Conservation (phyloP, 2,113 vertebrate genomes). For the Pseudopipra pipra region DNA sequence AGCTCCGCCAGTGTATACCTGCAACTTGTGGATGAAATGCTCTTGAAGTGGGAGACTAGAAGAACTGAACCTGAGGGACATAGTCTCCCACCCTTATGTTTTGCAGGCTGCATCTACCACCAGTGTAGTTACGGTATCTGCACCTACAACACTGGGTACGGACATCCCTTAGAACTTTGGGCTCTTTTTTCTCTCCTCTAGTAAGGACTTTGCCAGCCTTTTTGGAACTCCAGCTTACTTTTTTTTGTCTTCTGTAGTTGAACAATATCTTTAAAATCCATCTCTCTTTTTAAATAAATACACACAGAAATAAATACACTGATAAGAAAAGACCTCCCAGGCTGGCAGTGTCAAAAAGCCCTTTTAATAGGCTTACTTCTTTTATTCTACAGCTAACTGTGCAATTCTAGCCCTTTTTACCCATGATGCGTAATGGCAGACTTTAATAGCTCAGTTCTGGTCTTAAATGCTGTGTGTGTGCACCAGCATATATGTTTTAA, state of each 20-base stretch:
- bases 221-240: neutral
- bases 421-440: neutral
- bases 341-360: neutral
- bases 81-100: neutral
- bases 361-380: neutral
- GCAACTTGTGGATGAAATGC: neutral
- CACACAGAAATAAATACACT: neutral
- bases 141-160: neutral
- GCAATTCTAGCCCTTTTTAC: neutral
- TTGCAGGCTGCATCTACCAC: neutral
- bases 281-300: constrained; percentile 5
- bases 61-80: neutral
- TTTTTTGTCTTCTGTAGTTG: neutral
- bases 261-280: neutral
- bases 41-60: neutral
- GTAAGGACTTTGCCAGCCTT: neutral
- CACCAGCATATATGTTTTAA: neutral
- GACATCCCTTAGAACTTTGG: neutral
- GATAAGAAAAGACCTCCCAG: neutral
- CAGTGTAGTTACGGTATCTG: neutral
- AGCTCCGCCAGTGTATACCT: neutral
- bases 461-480: neutral
- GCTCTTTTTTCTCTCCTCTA: neutral
- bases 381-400: constrained; percentile 9
- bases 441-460: neutral